A percentile compares a stretch with the other conserved stretches of the same genome.
phyloP scores from a whole-genome alignment of 2,888 invertebrate species.

The Sceliomorpha sp. region DNA sequence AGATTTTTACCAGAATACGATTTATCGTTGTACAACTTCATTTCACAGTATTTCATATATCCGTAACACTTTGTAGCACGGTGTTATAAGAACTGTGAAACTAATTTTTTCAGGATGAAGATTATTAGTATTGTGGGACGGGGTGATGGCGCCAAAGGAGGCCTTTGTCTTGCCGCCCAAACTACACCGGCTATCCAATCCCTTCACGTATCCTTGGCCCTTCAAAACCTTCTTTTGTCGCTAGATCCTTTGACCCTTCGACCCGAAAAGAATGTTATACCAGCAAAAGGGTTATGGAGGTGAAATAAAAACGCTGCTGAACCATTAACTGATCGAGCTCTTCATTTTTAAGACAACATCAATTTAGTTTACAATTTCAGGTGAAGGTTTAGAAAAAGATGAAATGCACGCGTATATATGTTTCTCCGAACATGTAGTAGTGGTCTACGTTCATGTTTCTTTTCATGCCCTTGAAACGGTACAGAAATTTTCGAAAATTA shows the following conservation, averaged over 20 bases:
- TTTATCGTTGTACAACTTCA: conserved; percentile 13
- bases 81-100: conserved; percentile 48
- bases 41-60: conserved; percentile 53
- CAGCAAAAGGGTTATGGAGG: conserved; percentile 35
- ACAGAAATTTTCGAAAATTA: no score
- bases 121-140: conserved; percentile 53
- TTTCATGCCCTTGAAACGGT: no score
- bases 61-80: conserved; percentile 47
- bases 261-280: conserved; percentile 35
- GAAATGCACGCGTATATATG: no score
- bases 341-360: background rate
- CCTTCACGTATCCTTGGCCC: conserved; percentile 44
- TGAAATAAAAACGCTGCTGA: conserved; percentile 36
- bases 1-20: background rate
- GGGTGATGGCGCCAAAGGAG: conserved; percentile 55
- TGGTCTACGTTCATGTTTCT: no score
- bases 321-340: conserved; percentile 6
- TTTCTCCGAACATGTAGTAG: no score
- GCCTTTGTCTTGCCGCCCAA: conserved; percentile 58
- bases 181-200: conserved; percentile 28
- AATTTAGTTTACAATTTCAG: no score
- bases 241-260: conserved; percentile 46
- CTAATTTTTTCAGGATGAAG: conserved; percentile 52
- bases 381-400: no score
- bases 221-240: conserved; percentile 44